Evolutionary conservation across 1,140 invertebrate genomes (phyloP), one percentile per base, ranked within the genome.

Genomic region (Rhizoglyphus robini): DNA sequence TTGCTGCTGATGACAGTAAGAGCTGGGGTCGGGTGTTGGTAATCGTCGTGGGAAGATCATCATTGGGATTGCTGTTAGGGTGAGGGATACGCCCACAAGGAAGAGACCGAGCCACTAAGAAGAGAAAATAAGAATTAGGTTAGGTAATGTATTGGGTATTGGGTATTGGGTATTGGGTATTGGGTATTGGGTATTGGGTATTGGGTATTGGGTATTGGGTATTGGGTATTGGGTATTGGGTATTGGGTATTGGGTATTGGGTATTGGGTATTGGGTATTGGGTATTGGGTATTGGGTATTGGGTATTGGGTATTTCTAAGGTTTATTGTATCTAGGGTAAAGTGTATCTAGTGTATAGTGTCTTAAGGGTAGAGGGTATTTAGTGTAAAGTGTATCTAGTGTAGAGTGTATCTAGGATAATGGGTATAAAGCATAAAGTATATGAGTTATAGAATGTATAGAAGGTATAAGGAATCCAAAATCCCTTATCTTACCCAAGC

Each of bases 1-100:
- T 36, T 65, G 62, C 27, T 67, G 62, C 27, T 31, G 18, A 47
- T 65, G 66, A 47, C 62, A 66, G 46, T 46, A 58, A n/a, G 41
- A 48, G 38, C 34, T 58, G 13, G 48, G 62, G 34, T 59, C 29
- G 15, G 68, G 63, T 34, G 67, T 60, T 4, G 80, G 81, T 69
- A 86, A 74, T 65, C 80, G 74, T 68, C 84, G 83, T 31, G 90
- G 90, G 74, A 94, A 93, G 38, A 86, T 84, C 77, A 91, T 91
- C 88, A 94, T 92, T 30, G 86, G 83, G 29, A 87, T 75, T 13
- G 88, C 86, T 48, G 87, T 83, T 32, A 92, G 69, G 72, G 90
- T 81, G 69, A 93, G 80, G 68, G 88, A 79, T 0, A 81, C 81
- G 0, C 88, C 84, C 64, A 93, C 88, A 58, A 90, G 76, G 32